These are phyloP conservation scores for Anser cygnoides DNA, from an alignment of 2,113 vertebrate genomes.

Conservation along the genomic window DNA sequence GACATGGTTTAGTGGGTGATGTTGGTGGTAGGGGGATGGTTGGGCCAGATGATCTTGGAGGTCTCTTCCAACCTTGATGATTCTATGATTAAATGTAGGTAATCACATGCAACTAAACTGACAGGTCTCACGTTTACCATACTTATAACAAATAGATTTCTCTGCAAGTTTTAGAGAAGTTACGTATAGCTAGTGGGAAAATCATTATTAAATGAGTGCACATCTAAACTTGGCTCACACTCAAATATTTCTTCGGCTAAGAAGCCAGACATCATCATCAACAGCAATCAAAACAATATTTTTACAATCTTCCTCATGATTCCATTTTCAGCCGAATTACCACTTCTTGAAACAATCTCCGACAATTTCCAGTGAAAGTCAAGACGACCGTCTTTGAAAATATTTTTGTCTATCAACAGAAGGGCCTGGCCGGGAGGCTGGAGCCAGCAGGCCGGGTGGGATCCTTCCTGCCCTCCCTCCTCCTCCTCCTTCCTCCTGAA, in stretches of 20 bases:
- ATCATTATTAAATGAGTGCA: neutral
- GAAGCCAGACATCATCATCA: neutral
- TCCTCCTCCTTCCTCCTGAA: neutral
- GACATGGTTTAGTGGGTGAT: too few species aligned
- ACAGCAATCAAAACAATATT: rapidly evolving
- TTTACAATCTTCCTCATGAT: neutral
- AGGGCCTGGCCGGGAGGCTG: neutral
- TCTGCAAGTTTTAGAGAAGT: neutral
- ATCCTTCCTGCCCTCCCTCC: neutral
- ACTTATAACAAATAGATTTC: neutral
- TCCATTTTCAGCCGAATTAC: neutral
- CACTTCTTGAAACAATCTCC: neutral
- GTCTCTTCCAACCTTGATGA: too few species aligned
- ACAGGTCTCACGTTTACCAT: neutral
- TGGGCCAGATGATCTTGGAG: too few species aligned
- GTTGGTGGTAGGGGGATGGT: too few species aligned
- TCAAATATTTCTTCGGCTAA: neutral
- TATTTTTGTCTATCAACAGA: neutral
- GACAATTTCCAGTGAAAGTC: neutral
- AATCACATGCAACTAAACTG: neutral
- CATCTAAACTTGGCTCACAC: neutral
- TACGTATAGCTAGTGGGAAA: neutral
- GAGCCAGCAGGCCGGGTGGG: neutral
- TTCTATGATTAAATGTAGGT: neutral
- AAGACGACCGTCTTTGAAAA: neutral